Evolutionary conservation across 1,140 invertebrate species (phyloP).

Genomic region (Hetaerina americana): DNA sequence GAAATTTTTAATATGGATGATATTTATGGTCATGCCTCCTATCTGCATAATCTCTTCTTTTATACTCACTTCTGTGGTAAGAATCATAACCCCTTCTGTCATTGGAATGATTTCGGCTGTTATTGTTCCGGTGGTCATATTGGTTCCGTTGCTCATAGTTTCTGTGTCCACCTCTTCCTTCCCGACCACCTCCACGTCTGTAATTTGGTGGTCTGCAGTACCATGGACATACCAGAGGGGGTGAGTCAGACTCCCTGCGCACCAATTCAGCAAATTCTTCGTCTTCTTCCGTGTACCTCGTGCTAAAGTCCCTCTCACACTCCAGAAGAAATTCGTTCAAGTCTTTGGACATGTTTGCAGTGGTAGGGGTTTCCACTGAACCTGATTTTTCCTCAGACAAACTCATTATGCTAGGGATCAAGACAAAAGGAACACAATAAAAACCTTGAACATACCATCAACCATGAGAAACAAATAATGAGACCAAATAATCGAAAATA

Average conservation of each 20-base stretch:
- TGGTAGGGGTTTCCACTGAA: neutral
- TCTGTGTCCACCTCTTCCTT: neutral
- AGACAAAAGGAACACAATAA: neutral
- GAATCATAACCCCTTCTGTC: neutral
- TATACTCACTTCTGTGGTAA: neutral
- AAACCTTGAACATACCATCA: neutral
- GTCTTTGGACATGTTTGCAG: neutral
- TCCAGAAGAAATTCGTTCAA: neutral
- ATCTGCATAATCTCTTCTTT: neutral
- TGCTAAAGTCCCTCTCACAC: neutral
- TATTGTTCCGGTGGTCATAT: neutral
- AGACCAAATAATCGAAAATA: neutral
- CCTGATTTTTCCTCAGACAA: neutral
- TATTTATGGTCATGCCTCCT: too few species aligned
- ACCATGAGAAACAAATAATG: neutral
- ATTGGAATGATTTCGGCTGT: neutral
- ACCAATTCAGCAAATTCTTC: neutral
- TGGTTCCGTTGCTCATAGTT: neutral
- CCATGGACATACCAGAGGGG: neutral
- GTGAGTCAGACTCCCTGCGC: neutral
- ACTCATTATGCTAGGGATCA: neutral
- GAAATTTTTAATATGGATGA: neutral
- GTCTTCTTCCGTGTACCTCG: neutral
- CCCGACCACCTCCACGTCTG: too few species aligned
- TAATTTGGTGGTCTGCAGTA: neutral